Evolutionary conservation across 1,140 invertebrate species (phyloP), one percentile per base, ranked within the genome.

Genomic region (Tetramorium parvispinum): DNA sequence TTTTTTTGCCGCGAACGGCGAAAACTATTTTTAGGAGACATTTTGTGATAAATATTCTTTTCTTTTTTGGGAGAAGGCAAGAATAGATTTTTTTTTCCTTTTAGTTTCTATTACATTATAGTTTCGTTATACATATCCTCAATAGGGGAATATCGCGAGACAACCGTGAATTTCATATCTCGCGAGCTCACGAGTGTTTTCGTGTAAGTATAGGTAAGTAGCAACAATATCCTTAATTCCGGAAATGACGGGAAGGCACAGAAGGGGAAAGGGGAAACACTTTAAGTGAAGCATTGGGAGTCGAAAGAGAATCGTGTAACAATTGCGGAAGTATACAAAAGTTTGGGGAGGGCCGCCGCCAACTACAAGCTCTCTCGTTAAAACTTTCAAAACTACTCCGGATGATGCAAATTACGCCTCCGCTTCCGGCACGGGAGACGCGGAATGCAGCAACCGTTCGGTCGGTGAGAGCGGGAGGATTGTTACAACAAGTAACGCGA

Each of bases 341-440:
- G 55, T 85, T 78, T n/a, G 21, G 32, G 16, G n/a, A 16, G 40
- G 8, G n/a, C n/a, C 32, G 55, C 37, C 43, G 10, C 37, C 27
- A 27, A 65, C 71, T 85, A 65, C 82, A 78, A 78, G 21, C 40
- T 59, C 79, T 59, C 79, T 81, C 81, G 61, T 87, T 87, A 85
- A 87, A 87, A 87, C 55, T 87, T 87, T 85, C 81, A 87, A 83
- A 85, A 63, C 81, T 87, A 75, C 68, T 85, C 57, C 70, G 66
- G 63, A 86, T 79, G 59, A 86, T 86, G 76, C 85, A 86, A 86
- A 86, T 79, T 86, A 86, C 63, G 27, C 51, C 63, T 49, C 63
- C 85, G 76, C 40, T 68, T 86, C 85, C 59, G 63, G 40, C 51
- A 57, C 16, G 40, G 49, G 61, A 18, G 37, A 61, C 57, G 59